phyloP scores from a whole-genome alignment of 2,113 vertebrate genomes.

The Ardeotis arabs region DNA sequence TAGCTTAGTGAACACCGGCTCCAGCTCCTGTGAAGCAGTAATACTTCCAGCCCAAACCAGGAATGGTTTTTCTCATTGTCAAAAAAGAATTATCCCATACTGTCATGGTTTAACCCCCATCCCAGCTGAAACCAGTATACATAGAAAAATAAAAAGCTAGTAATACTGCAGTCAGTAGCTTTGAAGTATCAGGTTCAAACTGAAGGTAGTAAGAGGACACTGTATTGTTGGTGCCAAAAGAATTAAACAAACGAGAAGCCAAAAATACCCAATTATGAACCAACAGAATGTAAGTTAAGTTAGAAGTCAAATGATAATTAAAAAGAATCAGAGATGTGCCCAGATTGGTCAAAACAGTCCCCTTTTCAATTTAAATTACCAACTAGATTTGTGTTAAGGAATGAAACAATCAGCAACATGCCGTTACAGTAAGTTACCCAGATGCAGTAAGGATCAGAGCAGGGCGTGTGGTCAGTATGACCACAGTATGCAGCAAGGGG shows the following conservation, averaged over 20 bases:
- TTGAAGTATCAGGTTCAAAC: conserved; percentile 21
- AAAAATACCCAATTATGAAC: neutral
- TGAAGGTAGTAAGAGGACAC: neutral
- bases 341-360: neutral
- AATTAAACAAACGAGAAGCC: neutral
- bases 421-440: neutral
- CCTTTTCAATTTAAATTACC: neutral
- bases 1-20: neutral
- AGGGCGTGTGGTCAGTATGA: neutral
- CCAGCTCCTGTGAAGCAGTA: neutral
- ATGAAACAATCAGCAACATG: neutral
- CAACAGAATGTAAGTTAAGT: neutral
- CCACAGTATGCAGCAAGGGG: neutral
- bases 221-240: neutral
- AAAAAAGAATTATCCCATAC: no score
- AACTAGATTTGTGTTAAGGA: neutral
- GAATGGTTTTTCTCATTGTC: no score
- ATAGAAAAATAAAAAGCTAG: neutral
- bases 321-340: neutral
- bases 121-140: no score
- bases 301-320: neutral
- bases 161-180: neutral
- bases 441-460: neutral
- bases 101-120: no score
- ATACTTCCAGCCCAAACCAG: neutral